Evolutionary conservation across 2,888 invertebrate genomes (phyloP).

Genomic region (Caenorhabditis sp.): DNA sequence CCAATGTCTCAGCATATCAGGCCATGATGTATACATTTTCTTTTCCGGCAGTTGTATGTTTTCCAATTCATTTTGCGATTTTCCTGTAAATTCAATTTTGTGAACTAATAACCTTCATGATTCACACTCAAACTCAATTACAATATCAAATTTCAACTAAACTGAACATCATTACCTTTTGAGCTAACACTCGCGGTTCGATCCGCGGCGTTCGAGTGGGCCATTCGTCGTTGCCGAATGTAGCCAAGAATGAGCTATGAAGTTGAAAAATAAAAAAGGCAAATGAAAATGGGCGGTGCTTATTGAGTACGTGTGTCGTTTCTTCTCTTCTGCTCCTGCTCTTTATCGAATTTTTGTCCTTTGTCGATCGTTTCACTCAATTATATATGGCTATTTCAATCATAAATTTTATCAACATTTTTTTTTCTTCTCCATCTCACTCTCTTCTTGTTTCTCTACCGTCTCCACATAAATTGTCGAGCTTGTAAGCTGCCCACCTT

Average conservation of each 20-base stretch:
- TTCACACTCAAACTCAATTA: slow-evolving; percentile 9
- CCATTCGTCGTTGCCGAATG: slow-evolving; percentile 36
- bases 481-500: slow-evolving; percentile 37
- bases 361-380: slow-evolving; percentile 28
- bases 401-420: slow-evolving; percentile 38
- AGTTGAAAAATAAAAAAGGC: slow-evolving; percentile 15
- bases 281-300: slow-evolving; percentile 12
- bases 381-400: slow-evolving; percentile 25
- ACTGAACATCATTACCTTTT: slow-evolving; percentile 17
- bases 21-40: slow-evolving; percentile 56
- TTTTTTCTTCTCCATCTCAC: slow-evolving; percentile 3
- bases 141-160: slow-evolving; percentile 1
- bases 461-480: slow-evolving; percentile 3
- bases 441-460: background rate
- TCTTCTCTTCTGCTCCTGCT: slow-evolving; percentile 25
- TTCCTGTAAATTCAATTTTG: slow-evolving; percentile 16
- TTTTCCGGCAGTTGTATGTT: slow-evolving; percentile 37
- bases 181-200: slow-evolving; percentile 38
- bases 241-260: slow-evolving; percentile 16
- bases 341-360: slow-evolving; percentile 7
- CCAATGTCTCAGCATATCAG: slow-evolving; percentile 62
- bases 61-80: slow-evolving; percentile 33
- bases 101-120: slow-evolving; percentile 15
- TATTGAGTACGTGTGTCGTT: slow-evolving; percentile 30
- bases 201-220: slow-evolving; percentile 29